Evolutionary conservation across 2,888 invertebrate species (phyloP).

Genomic region (Euphydryas editha): DNA sequence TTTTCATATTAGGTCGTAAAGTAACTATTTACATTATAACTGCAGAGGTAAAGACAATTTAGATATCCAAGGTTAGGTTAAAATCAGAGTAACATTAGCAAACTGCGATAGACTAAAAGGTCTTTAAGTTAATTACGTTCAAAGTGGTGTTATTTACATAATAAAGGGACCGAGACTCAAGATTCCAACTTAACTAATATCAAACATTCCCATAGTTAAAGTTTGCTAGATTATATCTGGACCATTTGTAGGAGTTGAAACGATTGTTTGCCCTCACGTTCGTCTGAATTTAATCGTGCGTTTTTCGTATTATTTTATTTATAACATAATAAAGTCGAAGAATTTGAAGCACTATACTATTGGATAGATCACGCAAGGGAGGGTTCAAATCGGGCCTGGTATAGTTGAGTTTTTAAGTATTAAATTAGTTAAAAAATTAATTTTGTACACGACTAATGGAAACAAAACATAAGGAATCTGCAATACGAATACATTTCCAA

Average conservation of each 20-base stretch:
- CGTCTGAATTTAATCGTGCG: neutral
- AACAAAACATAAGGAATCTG: too few species aligned
- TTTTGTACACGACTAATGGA: too few species aligned
- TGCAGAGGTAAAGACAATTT: too few species aligned
- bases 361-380: too few species aligned
- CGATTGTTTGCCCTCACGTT: neutral
- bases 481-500: too few species aligned
- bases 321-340: too few species aligned
- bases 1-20: too few species aligned
- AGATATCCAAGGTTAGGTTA: neutral
- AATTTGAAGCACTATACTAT: too few species aligned
- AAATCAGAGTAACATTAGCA: conserved; percentile 14
- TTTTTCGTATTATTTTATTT: neutral
- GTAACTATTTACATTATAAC: too few species aligned
- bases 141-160: conserved; percentile 33
- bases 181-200: conserved; percentile 38
- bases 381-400: too few species aligned
- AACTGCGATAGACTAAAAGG: conserved; percentile 17
- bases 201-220: conserved; percentile 34
- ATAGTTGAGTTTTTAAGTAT: too few species aligned
- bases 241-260: neutral
- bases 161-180: conserved; percentile 21
- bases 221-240: conserved; percentile 29
- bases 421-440: too few species aligned
- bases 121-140: conserved; percentile 21